A percentile compares a stretch with the other conserved stretches of the same genome.
Evolutionary conservation across 2,888 invertebrate species (phyloP).

Genomic region (Trichacis sp.): DNA sequence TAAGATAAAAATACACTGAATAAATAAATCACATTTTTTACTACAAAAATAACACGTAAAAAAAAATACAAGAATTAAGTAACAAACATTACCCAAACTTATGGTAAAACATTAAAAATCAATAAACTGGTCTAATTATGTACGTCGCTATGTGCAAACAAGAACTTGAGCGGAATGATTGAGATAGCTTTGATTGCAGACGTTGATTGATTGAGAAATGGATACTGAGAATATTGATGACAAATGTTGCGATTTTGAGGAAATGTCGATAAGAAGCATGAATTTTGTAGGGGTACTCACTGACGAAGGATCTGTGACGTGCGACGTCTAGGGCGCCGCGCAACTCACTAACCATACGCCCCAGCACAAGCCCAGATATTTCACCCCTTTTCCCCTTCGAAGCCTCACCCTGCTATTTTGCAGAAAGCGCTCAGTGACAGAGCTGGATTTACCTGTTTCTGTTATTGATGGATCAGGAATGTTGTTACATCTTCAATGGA

Average conservation of each 20-base stretch:
- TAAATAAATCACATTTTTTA: too few relatives aligned
- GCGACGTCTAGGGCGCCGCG: background rate
- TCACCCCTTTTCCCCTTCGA: background rate
- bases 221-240: too few relatives aligned
- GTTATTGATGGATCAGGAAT: background rate
- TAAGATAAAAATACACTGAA: too few relatives aligned
- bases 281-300: background rate
- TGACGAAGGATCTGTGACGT: background rate
- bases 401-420: constrained; percentile 5
- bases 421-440: background rate
- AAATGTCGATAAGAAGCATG: background rate
- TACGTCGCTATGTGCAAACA: background rate
- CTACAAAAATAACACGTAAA: too few relatives aligned
- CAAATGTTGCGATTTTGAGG: too few relatives aligned
- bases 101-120: background rate
- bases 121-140: background rate
- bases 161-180: too few relatives aligned
- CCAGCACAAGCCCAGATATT: constrained; percentile 6
- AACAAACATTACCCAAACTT: background rate
- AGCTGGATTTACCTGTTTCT: background rate
- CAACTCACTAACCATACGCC: background rate
- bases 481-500: too few relatives aligned
- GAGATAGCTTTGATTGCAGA: too few relatives aligned
- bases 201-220: too few relatives aligned
- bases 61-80: too few relatives aligned